These are phyloP conservation scores for Heliconius hermathena DNA, from an alignment of 1,140 invertebrate species.

Conservation along the genomic window DNA sequence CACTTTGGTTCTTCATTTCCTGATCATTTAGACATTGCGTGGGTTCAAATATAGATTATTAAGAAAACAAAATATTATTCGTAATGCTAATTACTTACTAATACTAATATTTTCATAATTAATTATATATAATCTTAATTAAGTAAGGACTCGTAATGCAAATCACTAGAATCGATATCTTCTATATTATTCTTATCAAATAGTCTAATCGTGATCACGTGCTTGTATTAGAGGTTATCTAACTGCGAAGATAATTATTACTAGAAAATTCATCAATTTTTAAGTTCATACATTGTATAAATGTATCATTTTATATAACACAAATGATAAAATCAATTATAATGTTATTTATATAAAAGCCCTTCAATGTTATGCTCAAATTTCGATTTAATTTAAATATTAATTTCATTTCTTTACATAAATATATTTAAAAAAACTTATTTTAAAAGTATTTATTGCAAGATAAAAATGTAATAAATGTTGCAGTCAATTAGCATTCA, in stretches of 20 bases:
- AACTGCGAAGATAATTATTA: conserved; percentile 12
- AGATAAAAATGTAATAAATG: too few relatives aligned
- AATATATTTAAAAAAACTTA: too few relatives aligned
- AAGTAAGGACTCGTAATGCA: neutral
- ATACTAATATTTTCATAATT: neutral
- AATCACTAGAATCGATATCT: neutral
- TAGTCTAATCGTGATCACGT: neutral
- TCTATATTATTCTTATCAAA: conserved; percentile 4
- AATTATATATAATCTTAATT: neutral
- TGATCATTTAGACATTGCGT: neutral
- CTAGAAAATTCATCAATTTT: neutral
- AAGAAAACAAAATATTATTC: neutral
- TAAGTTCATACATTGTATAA: neutral
- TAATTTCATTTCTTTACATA: too few relatives aligned
- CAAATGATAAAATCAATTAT: neutral
- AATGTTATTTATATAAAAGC: neutral
- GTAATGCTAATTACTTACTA: neutral
- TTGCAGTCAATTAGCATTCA: neutral
- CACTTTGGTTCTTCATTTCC: neutral
- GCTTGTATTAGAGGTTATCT: conserved; percentile 24
- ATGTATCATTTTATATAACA: neutral
- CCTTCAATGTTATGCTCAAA: neutral
- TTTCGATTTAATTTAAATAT: too few relatives aligned
- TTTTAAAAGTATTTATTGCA: too few relatives aligned
- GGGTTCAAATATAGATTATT: neutral